Base-by-base conservation (phyloP, 2,888 invertebrate species). In the Onthophagus sagittarius region DNA sequence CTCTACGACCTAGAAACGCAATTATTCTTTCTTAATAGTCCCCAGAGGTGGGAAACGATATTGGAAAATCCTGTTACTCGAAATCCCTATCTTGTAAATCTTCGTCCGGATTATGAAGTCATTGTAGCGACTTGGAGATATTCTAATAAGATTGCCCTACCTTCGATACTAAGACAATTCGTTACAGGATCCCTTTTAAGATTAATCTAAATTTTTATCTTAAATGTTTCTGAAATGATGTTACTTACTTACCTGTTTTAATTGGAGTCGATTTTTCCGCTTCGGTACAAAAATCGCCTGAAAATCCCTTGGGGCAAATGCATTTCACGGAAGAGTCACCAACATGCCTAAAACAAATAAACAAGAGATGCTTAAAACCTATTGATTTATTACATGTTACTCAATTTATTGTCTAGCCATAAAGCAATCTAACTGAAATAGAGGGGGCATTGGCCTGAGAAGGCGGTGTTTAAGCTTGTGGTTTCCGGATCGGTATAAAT, bases 311-410 rank as follows among this genome's bases (percentile, higher is more conserved):
- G 62, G 73, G 70, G 74, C 78, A 78, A 65, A 73, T 74, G 73
- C 78, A 78, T 62, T 73, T 74, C 70, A 76, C 73, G 69, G 76
- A 76, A 5, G 76, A 75, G 72, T 77, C 77, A 39, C 78, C 78
- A 32, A 75, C 74, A 72, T 78, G 78, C 65, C 78, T 78, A 74
- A 67, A 78, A 23, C 2, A 23, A 77, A 72, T 71, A 72, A 64
- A 72, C 65, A 32, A 72, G 67, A 72, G 67, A 62, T 63, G 69
- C 23, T 23, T 23, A 23, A 23, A 23, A 23, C 23, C 23, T 23
- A 70, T 70, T 23, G 67, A 23, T 31, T 6, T 23, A 31, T 67
- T 67, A 9, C 39, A 53, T 53, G 39, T 7, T 53, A 53, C 39
- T 53, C 11, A 67, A 67, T 31, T 32, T 67, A 67, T 67, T 23